Evolutionary conservation across 53 echinoderm and acorn worm genomes (phyloP), one percentile per base, ranked within the genome.

Genomic region (Antedon mediterranea): DNA sequence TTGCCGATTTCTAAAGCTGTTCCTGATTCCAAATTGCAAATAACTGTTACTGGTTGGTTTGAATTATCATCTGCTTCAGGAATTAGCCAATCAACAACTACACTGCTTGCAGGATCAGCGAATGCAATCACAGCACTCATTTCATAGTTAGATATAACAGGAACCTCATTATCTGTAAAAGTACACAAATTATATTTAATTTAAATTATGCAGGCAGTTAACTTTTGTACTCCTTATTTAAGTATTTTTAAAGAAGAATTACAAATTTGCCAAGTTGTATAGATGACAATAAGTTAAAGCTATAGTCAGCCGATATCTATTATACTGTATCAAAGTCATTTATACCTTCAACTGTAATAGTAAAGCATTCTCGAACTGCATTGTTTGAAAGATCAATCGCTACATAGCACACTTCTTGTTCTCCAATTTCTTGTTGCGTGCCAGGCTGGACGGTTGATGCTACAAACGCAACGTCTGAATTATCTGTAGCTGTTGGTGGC

Each of bases 401-500:
- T 0, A 85, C 85, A 76, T 75, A 74, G 37, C 75, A 71, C 23
- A 72, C 72, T 71, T 23, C 80, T 33, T 13, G 75, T 41, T 7
- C 31, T 31, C n/a, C 80, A 33, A 33, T 44, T 41, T 57, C 31
- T 33, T 41, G 70, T 42, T 8, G 20, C 29, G 11, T 76, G 72
- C 34, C 75, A 76, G n/a, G 75, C 76, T 15, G 80, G 75, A 32
- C 75, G 28, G 0, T 31, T 80, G 0, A 76, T 18, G 0, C 28
- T 26, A 2, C 14, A 20, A 15, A 11, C 11, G 23, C 9, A 18
- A 57, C 28, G 28, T 84, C 84, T 32, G 81, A 72, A 34, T 84
- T 85, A 30, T 90, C 90, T 0, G 82, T 82, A 42, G 87, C 84
- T 28, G 70, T 78, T 30, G 91, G 91, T 79, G 79, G 76, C 0